Base-by-base conservation (phyloP, 2,797 vertebrate genomes). In the Scomberomorus guttatus region DNA sequence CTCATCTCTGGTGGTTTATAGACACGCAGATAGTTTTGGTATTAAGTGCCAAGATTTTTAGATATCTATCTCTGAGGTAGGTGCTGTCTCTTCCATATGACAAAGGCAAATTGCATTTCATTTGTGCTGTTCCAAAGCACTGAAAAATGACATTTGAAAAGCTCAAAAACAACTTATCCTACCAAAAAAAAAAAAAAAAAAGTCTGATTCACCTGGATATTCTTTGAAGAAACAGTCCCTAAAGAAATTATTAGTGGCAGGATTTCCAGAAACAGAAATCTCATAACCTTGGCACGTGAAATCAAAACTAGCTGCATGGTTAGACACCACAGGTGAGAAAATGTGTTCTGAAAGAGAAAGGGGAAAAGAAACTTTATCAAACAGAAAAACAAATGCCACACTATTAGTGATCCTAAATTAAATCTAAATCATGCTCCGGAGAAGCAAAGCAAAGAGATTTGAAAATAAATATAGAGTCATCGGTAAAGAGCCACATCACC, bases 391-490 rank as follows among this genome's bases (percentile, higher is more conserved):
- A 51, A 25, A 34, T 72, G 4, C 46, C n/a, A 52, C 5, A 54
- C 6, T 29, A 9, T 52, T 5, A 27, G 9, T 59, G 14, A 54
- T 34, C 37, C 27, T 9, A 61, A 25, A 57, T 18, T 48, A 34
- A 59, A 15, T 18, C n/a, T 29, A 42, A 77, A 62, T 72, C 2
- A 67, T 39, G 37, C 63, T 46, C 18, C 25, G 18, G 25, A 54
- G 51, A 65, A 24, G n/a, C 32, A 66, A 37, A 51, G 51, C 9
- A 27, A 18, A 11, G 9, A 54, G 46, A 59, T 46, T 77, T 44
- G 9, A 54, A 50, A 37, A 56, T 27, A 70, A 59, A 7, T 18
- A 6, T 14, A 44, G 12, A 7, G 42, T 67, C 5, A 56, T 42
- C 2, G 1, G 10, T 55, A 15, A 0, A 2, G 27, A 63, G 15